phyloP scores from a whole-genome alignment of 2,113 vertebrate genomes.

The Ellobius talpinus region DNA sequence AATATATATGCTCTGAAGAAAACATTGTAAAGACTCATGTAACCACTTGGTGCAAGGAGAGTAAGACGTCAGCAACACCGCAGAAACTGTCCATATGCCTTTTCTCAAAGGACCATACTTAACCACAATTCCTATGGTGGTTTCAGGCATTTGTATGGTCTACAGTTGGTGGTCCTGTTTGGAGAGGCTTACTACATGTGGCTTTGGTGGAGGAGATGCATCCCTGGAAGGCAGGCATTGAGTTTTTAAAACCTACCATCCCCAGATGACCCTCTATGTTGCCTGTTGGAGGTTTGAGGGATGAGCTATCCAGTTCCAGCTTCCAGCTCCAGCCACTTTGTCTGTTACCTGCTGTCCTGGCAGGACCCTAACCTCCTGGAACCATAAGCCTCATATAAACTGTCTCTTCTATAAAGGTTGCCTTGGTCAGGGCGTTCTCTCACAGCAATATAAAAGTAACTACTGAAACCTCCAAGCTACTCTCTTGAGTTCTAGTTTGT shows the following conservation, averaged over 20 bases:
- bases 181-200: not conserved
- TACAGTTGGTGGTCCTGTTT: not conserved
- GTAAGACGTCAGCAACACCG: not conserved
- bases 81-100: not conserved
- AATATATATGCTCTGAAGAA: constrained; percentile 36
- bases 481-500: not conserved
- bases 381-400: not conserved
- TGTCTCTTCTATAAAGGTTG: not conserved
- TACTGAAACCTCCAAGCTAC: not conserved
- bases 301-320: not conserved
- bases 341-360: not conserved
- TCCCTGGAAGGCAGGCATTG: not conserved
- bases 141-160: not conserved
- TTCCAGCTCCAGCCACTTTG: not conserved
- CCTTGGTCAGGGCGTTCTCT: not conserved
- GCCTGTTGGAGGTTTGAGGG: not conserved
- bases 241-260: not conserved
- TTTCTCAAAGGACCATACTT: not conserved
- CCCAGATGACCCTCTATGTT: not conserved
- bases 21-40: not conserved
- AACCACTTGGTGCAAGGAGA: constrained; percentile 17
- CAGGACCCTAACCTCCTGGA: not conserved
- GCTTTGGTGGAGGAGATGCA: not conserved
- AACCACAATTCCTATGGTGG: not conserved
- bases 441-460: not conserved